Base-by-base conservation (phyloP, 2,888 invertebrate species). In the Buathra laborator region DNA sequence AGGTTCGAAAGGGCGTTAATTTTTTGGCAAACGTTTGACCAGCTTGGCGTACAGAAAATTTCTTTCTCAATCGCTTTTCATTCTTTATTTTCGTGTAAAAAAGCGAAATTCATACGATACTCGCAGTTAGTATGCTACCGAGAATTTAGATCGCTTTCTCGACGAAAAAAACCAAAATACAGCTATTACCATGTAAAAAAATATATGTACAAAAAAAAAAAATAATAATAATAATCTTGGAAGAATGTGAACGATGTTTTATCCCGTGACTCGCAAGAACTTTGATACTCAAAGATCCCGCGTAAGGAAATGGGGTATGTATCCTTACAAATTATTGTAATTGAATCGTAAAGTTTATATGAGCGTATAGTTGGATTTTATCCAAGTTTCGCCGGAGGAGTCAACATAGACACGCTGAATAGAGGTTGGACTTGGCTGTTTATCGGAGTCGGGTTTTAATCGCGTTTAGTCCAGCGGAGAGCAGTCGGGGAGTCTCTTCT, bases 391-490 rank as follows among this genome's bases (percentile, higher is more conserved):
- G 78, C 78, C 70, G 46, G 68, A 46, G 68, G 74, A 64, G 70
- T 70, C 32, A 66, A 75, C 70, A 56, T 44, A 76, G 56, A 59
- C 48, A 48, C 14, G 75, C 3, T 19, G 32, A 24, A 75, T 64
- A 62, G 43, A 44, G 71, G 37, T 56, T 14, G 44, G 77, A 67
- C 67, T 64, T 64, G 75, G 71, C 37, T 64, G 79, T 80, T 82
- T 82, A 85, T 85, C 85, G 70, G 5, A 82, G 85, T 79, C 75
- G 76, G 48, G 71, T 85, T 82, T 85, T 79, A 85, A 85, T 85
- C 85, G 82, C 51, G 79, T n/a, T 59, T 48, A 32, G 48, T 16
- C 43, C 56, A 44, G 16, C 19, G 53, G n/a, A 32, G 56, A 71
- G 56, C 19, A 14, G 44, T 37, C 46, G 2, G 19, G 24, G 46